Evolutionary conservation across 2,113 vertebrate genomes (phyloP).

Genomic region (Corythaeola cristata): DNA sequence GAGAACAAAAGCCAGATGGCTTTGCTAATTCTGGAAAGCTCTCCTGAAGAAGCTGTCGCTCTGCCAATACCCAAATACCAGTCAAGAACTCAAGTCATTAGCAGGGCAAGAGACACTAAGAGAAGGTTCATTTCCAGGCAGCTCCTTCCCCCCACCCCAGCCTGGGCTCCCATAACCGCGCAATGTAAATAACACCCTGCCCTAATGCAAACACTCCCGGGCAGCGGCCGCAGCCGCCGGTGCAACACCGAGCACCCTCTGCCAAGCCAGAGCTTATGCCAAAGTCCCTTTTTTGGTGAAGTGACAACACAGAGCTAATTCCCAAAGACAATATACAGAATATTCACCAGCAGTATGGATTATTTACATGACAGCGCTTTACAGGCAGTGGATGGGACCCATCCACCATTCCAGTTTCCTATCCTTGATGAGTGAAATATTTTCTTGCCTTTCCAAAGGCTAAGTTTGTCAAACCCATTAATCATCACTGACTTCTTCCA

Average conservation of each 20-base stretch:
- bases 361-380: background rate
- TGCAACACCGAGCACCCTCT: background rate
- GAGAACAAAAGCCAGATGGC: constrained; percentile 52
- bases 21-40: constrained; percentile 37
- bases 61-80: constrained; percentile 26
- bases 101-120: background rate
- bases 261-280: background rate
- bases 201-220: background rate
- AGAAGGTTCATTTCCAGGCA: background rate
- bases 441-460: background rate
- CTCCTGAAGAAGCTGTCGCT: background rate
- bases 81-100: background rate
- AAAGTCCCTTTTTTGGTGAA: background rate
- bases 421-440: background rate
- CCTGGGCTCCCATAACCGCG: background rate
- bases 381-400: background rate
- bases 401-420: background rate
- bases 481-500: background rate
- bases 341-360: background rate
- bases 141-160: background rate
- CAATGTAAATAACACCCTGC: background rate
- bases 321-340: background rate
- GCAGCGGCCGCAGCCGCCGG: background rate
- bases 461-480: background rate
- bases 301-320: background rate